These are phyloP conservation scores for Pseudocheirus occidentalis DNA, from an alignment of 2,797 vertebrate species.

Conservation along the genomic window DNA sequence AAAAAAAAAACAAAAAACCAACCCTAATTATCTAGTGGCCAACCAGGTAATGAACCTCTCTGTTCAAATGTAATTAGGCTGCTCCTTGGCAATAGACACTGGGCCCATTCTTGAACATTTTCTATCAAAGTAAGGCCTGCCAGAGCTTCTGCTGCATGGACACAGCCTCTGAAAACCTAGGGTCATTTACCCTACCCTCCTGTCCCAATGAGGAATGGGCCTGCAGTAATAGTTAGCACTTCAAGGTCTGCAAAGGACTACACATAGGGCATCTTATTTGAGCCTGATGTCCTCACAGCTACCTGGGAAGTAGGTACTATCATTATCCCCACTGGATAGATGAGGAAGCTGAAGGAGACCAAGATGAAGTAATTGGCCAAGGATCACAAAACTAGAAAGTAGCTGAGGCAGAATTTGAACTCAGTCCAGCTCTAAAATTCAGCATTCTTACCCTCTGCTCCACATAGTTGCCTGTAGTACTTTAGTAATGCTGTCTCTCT, in stretches of 20 bases:
- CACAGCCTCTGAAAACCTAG: not conserved
- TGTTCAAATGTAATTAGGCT: not conserved
- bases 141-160: not conserved
- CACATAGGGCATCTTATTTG: not conserved
- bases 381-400: not conserved
- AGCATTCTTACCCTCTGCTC: no score
- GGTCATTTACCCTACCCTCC: not conserved
- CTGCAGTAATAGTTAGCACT: rapidly evolving
- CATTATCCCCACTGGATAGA: not conserved
- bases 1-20: not conserved
- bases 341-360: not conserved
- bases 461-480: not conserved
- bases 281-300: not conserved
- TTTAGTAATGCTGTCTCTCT: not conserved
- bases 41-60: not conserved
- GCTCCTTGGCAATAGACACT: not conserved
- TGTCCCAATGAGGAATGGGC: not conserved
- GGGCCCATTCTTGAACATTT: not conserved
- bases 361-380: not conserved
- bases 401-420: not conserved
- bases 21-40: not conserved
- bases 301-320: not conserved
- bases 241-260: rapidly evolving
- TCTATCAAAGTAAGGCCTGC: not conserved
- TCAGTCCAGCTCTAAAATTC: no score